phyloP scores from a whole-genome alignment of 2,797 vertebrate genomes.

The Otus scops region DNA sequence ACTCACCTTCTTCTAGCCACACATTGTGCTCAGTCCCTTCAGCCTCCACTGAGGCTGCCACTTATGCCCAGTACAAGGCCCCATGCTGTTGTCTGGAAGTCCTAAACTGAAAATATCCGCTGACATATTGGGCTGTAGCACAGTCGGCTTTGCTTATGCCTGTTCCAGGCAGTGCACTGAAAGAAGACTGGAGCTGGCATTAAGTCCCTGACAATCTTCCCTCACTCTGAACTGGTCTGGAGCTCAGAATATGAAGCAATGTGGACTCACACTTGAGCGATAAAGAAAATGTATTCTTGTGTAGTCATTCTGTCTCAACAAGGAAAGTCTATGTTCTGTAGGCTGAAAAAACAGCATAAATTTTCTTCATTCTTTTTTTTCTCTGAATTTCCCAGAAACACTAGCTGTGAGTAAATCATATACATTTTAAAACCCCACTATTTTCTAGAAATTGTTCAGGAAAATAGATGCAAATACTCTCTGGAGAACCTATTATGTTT shows the following conservation, averaged over 20 bases:
- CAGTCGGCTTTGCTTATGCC: not conserved
- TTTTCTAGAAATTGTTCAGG: not conserved
- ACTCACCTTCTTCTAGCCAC: not conserved
- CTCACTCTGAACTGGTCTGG: not conserved
- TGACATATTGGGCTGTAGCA: not conserved
- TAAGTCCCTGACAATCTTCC: not conserved
- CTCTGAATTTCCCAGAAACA: not conserved
- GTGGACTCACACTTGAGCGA: not conserved
- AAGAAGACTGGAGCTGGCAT: not conserved
- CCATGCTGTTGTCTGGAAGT: not conserved
- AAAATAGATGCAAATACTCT: not conserved
- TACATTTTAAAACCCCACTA: rapidly evolving
- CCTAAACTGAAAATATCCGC: not conserved
- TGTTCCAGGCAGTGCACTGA: not conserved
- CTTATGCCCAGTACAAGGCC: not conserved
- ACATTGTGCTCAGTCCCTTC: not conserved
- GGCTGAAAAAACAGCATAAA: not conserved
- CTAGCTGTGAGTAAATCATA: not conserved
- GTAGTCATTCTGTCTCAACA: not conserved
- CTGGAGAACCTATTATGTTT: not conserved
- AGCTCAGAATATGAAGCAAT: not conserved
- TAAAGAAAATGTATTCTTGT: not conserved
- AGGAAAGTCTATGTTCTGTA: not conserved
- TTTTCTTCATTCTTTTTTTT: not conserved
- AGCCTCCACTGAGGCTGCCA: not conserved